phyloP scores from a whole-genome alignment of 2,888 invertebrate genomes.

The Helobdella robusta region DNA sequence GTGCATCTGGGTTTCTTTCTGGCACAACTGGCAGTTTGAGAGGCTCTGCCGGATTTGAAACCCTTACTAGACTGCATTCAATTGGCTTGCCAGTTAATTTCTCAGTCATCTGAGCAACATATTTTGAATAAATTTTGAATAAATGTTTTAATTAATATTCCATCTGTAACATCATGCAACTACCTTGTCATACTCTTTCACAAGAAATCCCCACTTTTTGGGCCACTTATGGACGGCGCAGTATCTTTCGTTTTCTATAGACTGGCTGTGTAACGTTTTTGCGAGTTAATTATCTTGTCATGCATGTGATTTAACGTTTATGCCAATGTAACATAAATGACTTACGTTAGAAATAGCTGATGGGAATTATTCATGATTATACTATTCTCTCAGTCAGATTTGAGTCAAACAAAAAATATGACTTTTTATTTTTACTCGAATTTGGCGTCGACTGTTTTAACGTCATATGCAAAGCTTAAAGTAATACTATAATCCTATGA shows the following conservation, averaged over 20 bases:
- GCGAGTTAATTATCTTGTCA: no score
- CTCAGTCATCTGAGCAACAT: constrained; percentile 8
- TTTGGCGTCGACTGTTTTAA: no score
- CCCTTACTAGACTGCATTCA: not conserved
- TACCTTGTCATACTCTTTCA: constrained; percentile 24
- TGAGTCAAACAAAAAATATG: no score
- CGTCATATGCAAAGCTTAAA: no score
- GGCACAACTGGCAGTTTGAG: not conserved
- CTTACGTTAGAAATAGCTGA: no score
- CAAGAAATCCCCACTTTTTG: constrained; percentile 25
- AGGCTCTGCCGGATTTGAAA: constrained; percentile 16
- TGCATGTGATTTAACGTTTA: no score
- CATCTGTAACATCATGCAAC: not conserved
- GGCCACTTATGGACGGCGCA: constrained; percentile 18
- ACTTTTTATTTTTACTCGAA: no score
- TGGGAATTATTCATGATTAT: no score
- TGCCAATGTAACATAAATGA: no score
- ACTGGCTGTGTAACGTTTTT: no score
- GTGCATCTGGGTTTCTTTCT: constrained; percentile 10
- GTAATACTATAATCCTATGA: no score
- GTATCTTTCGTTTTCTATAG: constrained; percentile 8
- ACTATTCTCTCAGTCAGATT: no score
- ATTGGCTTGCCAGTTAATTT: constrained; percentile 3
- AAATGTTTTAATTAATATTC: not conserved
- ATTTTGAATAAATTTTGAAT: not conserved